phyloP scores from a whole-genome alignment of 1,140 invertebrate genomes.

The Eupeodes corollae region DNA sequence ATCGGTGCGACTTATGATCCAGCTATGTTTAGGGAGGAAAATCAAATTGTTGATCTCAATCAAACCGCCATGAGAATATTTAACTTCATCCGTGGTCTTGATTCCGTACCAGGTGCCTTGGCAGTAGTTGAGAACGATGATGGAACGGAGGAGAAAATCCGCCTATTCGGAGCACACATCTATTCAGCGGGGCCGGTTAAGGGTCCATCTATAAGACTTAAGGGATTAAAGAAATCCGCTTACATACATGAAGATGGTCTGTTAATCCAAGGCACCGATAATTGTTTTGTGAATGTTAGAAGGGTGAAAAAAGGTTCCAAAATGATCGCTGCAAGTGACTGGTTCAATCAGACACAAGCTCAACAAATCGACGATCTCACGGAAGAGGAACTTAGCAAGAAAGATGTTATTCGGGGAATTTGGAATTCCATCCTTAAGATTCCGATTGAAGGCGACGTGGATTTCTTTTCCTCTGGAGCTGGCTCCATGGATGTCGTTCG shows the following conservation, averaged over 20 bases:
- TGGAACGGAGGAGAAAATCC: conserved; percentile 45
- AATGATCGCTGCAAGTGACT: conserved; percentile 74
- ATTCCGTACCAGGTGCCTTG: conserved; percentile 86
- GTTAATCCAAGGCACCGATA: conserved; percentile 67
- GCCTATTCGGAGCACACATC: conserved; percentile 67
- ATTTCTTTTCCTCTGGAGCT: conserved; percentile 86
- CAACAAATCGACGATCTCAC: conserved; percentile 52
- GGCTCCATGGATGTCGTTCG: conserved; percentile 95
- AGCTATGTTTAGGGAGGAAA: conserved; percentile 72
- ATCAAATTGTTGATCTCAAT: conserved; percentile 45
- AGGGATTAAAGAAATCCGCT: conserved; percentile 48
- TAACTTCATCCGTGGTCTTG: conserved; percentile 88
- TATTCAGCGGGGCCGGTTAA: conserved; percentile 53
- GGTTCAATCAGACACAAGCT: conserved; percentile 52
- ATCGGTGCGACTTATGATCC: conserved; percentile 89
- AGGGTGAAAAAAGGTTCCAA: conserved; percentile 62
- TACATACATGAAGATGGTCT: conserved; percentile 70
- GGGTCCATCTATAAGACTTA: conserved; percentile 50
- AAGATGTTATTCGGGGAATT: conserved; percentile 50
- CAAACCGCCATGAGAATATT: conserved; percentile 58
- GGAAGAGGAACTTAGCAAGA: conserved; percentile 58
- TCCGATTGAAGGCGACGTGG: conserved; percentile 65
- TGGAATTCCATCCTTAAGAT: conserved; percentile 79
- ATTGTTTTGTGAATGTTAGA: conserved; percentile 60
- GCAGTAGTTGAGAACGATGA: conserved; percentile 49